Evolutionary conservation across 92 coral and sea anemone genomes (phyloP).

Genomic region (Zoanthus sansibaricus): DNA sequence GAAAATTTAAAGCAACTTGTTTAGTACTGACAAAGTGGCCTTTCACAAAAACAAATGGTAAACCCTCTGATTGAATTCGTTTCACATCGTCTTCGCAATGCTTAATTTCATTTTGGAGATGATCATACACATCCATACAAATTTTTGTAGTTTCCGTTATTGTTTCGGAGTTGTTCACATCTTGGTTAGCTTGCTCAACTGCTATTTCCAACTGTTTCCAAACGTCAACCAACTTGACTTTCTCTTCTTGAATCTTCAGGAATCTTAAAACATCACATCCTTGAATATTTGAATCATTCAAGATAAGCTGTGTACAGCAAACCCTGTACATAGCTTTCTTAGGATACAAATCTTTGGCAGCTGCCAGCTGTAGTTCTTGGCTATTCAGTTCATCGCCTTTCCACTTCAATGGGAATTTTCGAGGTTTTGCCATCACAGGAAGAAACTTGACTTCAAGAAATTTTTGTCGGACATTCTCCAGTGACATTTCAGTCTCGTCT

Average conservation of each 20-base stretch:
- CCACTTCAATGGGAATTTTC: constrained; percentile 69
- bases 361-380: constrained; percentile 24
- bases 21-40: constrained; percentile 50
- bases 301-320: constrained; percentile 57
- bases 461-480: neutral
- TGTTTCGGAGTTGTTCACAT: neutral
- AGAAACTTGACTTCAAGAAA: constrained; percentile 56
- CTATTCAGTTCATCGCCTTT: constrained; percentile 53
- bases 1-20: constrained; percentile 58
- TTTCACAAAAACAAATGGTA: constrained; percentile 54
- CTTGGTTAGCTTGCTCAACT: constrained; percentile 21
- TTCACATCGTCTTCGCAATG: constrained; percentile 1
- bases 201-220: constrained; percentile 54
- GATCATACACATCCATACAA: too few species aligned
- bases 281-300: constrained; percentile 40
- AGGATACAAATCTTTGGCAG: constrained; percentile 60
- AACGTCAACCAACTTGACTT: constrained; percentile 32
- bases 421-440: constrained; percentile 66
- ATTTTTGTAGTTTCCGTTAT: neutral
- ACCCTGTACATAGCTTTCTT: constrained; percentile 51
- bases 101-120: too few species aligned
- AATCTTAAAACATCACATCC: constrained; percentile 45
- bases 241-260: constrained; percentile 35
- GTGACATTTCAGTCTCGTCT: constrained; percentile 10
- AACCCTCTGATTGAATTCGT: constrained; percentile 8